A percentile compares a stretch with the other conserved stretches of the same genome.
Evolutionary conservation across 2,888 invertebrate species (phyloP).

Genomic region (Microdon myrmicae): DNA sequence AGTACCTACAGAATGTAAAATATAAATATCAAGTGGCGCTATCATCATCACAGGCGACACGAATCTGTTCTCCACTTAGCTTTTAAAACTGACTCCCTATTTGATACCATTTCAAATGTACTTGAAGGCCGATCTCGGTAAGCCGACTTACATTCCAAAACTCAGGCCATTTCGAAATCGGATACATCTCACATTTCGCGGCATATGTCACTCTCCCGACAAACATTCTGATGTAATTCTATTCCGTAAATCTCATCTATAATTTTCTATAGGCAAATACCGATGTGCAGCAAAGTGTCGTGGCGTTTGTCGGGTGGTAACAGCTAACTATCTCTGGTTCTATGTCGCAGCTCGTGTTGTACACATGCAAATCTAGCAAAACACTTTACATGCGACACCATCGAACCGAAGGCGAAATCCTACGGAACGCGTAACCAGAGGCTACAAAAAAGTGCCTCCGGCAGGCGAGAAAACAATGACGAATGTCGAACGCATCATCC

Average conservation of each 20-base stretch:
- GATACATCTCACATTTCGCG: constrained; percentile 35
- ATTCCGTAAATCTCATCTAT: constrained; percentile 34
- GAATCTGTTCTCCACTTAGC: no score
- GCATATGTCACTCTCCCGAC: constrained; percentile 24
- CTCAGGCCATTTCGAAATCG: constrained; percentile 19
- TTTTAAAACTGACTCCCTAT: no score
- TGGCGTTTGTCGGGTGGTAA: no score
- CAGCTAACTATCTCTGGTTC: no score
- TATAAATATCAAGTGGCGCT: no score
- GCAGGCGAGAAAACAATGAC: constrained; percentile 13
- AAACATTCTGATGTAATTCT: constrained; percentile 26
- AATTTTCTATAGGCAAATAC: constrained; percentile 42
- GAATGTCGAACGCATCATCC: constrained; percentile 33
- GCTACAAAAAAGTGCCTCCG: constrained; percentile 2
- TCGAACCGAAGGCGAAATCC: constrained; percentile 15
- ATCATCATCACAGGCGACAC: no score
- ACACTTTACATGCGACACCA: constrained; percentile 46
- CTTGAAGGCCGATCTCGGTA: no score
- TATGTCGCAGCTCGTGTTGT: constrained; percentile 44
- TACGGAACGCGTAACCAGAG: constrained; percentile 4
- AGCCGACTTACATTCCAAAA: constrained; percentile 2
- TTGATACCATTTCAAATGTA: no score
- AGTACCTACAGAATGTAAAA: no score
- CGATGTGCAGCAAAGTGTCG: constrained; percentile 34
- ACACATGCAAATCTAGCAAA: constrained; percentile 49